Conservation (phyloP, 2,888 invertebrate genomes). For the Lydus trimaculatus region DNA sequence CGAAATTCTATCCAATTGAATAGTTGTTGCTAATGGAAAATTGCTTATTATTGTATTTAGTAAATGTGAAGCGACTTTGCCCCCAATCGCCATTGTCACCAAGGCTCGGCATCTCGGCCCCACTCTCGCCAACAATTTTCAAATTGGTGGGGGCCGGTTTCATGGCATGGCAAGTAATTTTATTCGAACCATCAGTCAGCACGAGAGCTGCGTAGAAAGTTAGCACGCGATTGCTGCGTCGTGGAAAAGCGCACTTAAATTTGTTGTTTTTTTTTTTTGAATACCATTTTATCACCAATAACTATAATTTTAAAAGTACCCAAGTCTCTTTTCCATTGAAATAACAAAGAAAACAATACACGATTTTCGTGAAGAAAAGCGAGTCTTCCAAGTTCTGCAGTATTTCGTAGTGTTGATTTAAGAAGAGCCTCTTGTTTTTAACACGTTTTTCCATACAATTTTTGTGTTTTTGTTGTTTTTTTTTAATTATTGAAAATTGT, state of each 20-base stretch:
- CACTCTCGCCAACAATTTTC: conserved; percentile 14
- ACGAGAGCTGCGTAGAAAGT: conserved; percentile 38
- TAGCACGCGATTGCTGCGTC: conserved; percentile 51
- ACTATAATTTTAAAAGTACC: neutral
- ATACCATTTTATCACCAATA: neutral
- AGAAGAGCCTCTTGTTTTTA: conserved; percentile 22
- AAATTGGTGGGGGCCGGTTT: conserved; percentile 22
- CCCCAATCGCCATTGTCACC: conserved; percentile 14
- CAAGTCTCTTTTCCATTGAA: neutral
- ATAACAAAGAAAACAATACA: too few species aligned
- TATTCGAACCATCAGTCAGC: conserved; percentile 40
- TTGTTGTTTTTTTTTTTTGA: conserved; percentile 22
- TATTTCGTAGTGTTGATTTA: conserved; percentile 46
- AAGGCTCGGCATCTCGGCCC: conserved; percentile 6
- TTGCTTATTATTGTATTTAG: conserved; percentile 3
- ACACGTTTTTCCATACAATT: conserved; percentile 29
- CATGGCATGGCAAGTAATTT: conserved; percentile 23
- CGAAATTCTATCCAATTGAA: conserved; percentile 1
- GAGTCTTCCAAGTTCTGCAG: conserved; percentile 53
- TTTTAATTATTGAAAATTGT: conserved; percentile 42
- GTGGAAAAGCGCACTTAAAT: conserved; percentile 50
- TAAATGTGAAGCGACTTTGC: conserved; percentile 8
- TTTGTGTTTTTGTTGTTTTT: conserved; percentile 23
- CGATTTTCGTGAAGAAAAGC: conserved; percentile 41
- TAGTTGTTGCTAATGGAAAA: conserved; percentile 7